Percentiles rank a stretch among this genome's conserved stretches.
Conservation (phyloP, 1,140 invertebrate species). For the Fopius arisanus region DNA sequence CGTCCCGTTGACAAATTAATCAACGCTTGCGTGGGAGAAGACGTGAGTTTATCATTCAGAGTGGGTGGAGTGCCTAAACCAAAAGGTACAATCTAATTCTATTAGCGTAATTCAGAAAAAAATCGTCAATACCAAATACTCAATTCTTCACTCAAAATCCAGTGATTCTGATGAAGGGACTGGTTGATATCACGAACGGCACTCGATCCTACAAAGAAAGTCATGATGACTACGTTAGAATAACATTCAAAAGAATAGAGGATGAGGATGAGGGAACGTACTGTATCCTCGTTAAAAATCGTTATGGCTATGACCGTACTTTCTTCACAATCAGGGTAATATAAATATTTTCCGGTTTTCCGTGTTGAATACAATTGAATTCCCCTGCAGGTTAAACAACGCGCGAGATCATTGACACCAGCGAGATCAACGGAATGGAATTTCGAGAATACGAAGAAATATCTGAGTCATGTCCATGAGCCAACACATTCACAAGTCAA, state of each 20-base stretch:
- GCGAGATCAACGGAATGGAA: conserved; percentile 66
- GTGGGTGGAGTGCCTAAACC: conserved; percentile 83
- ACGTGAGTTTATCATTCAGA: conserved; percentile 81
- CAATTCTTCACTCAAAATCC: conserved; percentile 43
- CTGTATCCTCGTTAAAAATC: conserved; percentile 91
- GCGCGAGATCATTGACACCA: conserved; percentile 73
- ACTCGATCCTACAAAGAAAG: conserved; percentile 80
- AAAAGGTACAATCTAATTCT: conserved; percentile 68
- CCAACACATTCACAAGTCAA: conserved; percentile 66
- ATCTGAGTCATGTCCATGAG: conserved; percentile 59
- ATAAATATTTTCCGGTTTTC: background rate
- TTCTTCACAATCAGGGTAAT: conserved; percentile 84
- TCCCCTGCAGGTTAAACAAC: conserved; percentile 68
- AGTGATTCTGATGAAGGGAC: conserved; percentile 88
- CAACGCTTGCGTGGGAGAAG: conserved; percentile 77
- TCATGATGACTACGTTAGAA: conserved; percentile 83
- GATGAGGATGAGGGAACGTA: conserved; percentile 92
- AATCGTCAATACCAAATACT: no score
- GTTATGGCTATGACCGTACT: conserved; percentile 84
- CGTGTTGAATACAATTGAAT: background rate
- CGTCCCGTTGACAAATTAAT: conserved; percentile 77
- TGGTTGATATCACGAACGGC: conserved; percentile 81
- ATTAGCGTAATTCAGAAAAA: background rate
- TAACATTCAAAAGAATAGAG: conserved; percentile 86
- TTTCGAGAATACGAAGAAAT: conserved; percentile 51